These are phyloP conservation scores for Nestor notabilis DNA, from an alignment of 2,113 vertebrate species.

Conservation along the genomic window DNA sequence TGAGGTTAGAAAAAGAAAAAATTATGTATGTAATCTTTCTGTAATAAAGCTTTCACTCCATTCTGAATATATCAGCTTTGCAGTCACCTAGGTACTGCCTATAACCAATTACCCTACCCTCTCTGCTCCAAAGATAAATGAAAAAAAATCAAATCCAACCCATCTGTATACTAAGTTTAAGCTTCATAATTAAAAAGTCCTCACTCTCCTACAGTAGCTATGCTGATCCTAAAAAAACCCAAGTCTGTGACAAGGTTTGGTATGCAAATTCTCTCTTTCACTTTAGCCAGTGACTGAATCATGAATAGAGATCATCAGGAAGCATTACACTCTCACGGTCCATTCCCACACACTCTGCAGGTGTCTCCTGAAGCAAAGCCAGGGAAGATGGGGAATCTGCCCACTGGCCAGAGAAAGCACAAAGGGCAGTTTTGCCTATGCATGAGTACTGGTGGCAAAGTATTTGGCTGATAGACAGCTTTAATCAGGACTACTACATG, in stretches of 20 bases:
- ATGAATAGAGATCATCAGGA: not conserved
- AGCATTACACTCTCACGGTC: rapidly evolving
- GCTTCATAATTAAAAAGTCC: not conserved
- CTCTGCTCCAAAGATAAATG: not conserved
- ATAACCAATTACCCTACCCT: not conserved
- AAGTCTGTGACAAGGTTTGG: not conserved
- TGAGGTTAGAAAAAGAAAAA: not conserved
- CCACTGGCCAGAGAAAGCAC: not conserved
- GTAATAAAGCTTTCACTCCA: not conserved
- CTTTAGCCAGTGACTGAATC: not conserved
- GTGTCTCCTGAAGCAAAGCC: not conserved
- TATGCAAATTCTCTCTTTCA: not conserved
- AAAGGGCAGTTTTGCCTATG: not conserved
- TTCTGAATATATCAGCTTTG: not conserved
- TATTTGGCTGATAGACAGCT: not conserved
- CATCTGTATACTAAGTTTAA: not conserved
- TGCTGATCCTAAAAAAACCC: not conserved
- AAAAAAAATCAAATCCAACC: not conserved
- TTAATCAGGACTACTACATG: rapidly evolving
- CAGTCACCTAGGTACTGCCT: not conserved
- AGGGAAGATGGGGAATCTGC: not conserved
- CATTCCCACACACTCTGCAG: no score
- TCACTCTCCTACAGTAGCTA: not conserved
- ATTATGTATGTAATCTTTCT: not conserved
- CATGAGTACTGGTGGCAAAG: not conserved